Base-by-base conservation (phyloP, 2,797 vertebrate genomes). In the Lacerta bilineata region DNA sequence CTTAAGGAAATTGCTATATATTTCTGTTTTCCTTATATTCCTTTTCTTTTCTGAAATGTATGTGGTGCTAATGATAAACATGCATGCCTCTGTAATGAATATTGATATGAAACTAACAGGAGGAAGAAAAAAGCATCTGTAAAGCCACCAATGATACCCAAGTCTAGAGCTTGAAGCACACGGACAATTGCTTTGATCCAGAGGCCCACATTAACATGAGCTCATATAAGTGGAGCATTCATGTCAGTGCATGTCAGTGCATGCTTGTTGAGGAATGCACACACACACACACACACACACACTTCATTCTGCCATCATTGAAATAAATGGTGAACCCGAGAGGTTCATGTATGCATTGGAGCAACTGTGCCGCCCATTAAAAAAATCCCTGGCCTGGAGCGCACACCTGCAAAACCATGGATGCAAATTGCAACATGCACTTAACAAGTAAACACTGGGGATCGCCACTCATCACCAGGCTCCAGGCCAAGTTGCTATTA, bases 401-500 rank as follows among this genome's bases (percentile, higher is more conserved):
- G 36, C 20, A 64, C 41, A 36, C 29, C 83, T 80, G 41, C n/a
- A 66, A 25, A 66, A 61, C 25, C 36, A 29, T 9, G 17, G 64
- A 55, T 74, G 55, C 72, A 20, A 61, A 79, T 50, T 36, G 68
- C 64, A 72, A 46, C 17, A 50, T 8, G 15, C n/a, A 83, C 50
- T 27, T 77, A n/a, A n/a, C n/a, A 36, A 46, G 18, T 15, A 78
- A 84, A 80, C 29, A 41, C 18, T 4, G 41, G 80, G 33, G 88
- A 75, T 0, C 0, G 46, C 74, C 41, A 33, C 46, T 91, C 87
- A 79, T 41, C 83, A 17, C 39, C 50, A 71, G 80, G n/a, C 74
- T 5, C n/a, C 41, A 7, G 27, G 79, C 90, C 87, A 90, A 50
- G 68, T 78, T 55, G 9, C 80, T 86, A 74, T 80, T 80, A 64